Evolutionary conservation across 2,888 invertebrate genomes (phyloP).

Genomic region (Drosophila macrospina): DNA sequence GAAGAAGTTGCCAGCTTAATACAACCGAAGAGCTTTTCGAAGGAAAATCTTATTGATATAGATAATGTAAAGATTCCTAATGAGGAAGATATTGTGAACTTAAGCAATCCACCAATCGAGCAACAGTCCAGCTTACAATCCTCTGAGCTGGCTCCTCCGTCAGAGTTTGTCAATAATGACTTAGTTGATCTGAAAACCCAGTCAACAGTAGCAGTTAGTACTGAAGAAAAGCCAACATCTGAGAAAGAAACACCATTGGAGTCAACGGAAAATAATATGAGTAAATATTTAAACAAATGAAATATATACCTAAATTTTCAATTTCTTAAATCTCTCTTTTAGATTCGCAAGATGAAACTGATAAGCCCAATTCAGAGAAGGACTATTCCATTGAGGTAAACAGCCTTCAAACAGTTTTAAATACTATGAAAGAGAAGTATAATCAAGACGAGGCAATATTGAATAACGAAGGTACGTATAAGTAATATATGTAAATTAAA

Average conservation of each 20-base stretch:
- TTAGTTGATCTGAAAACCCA: background rate
- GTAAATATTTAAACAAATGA: background rate
- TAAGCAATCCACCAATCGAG: background rate
- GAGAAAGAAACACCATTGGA: background rate
- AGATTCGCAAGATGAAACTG: background rate
- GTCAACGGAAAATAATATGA: background rate
- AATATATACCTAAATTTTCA: background rate
- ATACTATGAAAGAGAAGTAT: slow-evolving; percentile 2
- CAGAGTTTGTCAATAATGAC: background rate
- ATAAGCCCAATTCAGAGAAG: background rate
- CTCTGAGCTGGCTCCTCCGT: background rate
- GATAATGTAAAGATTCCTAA: no score
- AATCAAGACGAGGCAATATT: background rate
- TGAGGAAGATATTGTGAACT: no score
- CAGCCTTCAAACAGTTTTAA: slow-evolving; percentile 34
- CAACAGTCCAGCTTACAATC: background rate
- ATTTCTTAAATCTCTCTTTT: no score
- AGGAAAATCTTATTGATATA: background rate
- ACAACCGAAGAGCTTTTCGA: background rate
- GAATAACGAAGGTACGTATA: slow-evolving; percentile 19
- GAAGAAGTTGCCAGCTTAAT: background rate
- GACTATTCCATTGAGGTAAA: slow-evolving; percentile 26
- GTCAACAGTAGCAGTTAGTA: background rate
- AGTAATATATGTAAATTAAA: background rate
- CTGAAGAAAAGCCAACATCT: background rate